These are phyloP conservation scores for Ptilodon capucinus DNA, from an alignment of 2,888 invertebrate species.

Conservation along the genomic window DNA sequence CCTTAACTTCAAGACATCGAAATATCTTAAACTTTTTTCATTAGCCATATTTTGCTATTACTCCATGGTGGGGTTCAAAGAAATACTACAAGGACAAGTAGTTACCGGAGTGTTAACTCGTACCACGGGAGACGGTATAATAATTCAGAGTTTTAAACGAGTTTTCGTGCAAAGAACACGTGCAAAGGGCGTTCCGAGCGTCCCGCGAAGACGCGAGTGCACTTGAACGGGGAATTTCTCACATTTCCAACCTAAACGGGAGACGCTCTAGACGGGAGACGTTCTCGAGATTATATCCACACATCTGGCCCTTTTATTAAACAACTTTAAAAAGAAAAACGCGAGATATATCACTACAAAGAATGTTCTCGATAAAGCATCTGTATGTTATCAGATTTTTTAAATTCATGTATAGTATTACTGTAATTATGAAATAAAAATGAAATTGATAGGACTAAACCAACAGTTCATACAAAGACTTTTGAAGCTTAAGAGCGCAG, in stretches of 20 bases:
- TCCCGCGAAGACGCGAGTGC: conserved; percentile 39
- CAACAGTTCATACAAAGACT: too few relatives aligned
- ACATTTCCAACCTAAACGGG: conserved; percentile 49
- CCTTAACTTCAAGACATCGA: too few relatives aligned
- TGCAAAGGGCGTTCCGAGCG: conserved; percentile 36
- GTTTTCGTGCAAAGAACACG: conserved; percentile 44
- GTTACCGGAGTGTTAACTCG: conserved; percentile 21
- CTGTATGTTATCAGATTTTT: not conserved
- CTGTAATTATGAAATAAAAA: too few relatives aligned
- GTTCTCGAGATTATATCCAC: conserved; percentile 43
- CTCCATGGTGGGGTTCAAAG: not conserved
- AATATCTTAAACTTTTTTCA: not conserved
- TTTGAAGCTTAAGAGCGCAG: too few relatives aligned
- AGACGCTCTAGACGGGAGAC: conserved; percentile 36
- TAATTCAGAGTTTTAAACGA: conserved; percentile 42
- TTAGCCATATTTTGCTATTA: not conserved
- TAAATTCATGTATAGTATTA: too few relatives aligned
- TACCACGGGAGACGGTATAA: conserved; percentile 30
- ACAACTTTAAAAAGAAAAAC: conserved; percentile 32
- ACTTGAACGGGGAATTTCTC: conserved; percentile 46
- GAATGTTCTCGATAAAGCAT: not conserved
- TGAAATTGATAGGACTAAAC: too few relatives aligned
- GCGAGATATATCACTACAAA: not conserved
- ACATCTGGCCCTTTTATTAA: conserved; percentile 43
- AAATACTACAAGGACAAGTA: conserved; percentile 13